A percentile compares a stretch with the other conserved stretches of the same genome.
Conservation (phyloP, 2,888 invertebrate genomes). For the Ophion obscuratus region DNA sequence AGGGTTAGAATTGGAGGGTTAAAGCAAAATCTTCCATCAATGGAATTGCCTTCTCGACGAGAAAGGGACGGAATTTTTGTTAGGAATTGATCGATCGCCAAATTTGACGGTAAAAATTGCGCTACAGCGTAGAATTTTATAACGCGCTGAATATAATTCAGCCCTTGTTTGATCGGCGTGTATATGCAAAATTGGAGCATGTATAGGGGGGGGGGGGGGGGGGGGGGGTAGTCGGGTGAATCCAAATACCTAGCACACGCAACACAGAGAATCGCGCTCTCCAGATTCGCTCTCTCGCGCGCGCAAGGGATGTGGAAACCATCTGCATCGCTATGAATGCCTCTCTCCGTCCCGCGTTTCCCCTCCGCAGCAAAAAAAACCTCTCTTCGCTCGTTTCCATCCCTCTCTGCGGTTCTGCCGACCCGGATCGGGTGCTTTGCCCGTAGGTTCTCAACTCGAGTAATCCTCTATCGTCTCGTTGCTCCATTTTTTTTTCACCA, state of each 20-base stretch:
- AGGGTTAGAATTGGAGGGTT: no score
- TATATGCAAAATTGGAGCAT: conserved; percentile 22
- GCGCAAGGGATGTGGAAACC: conserved; percentile 82
- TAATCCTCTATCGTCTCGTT: background rate
- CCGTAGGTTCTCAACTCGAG: conserved; percentile 79
- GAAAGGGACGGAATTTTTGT: background rate
- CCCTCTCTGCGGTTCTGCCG: conserved; percentile 77
- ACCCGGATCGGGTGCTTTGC: conserved; percentile 76
- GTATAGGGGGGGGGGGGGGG: background rate
- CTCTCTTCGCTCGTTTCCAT: conserved; percentile 79
- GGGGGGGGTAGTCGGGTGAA: conserved; percentile 5
- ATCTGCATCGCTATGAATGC: conserved; percentile 84
- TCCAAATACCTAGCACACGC: conserved; percentile 49
- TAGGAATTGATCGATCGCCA: background rate
- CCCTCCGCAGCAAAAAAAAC: conserved; percentile 68
- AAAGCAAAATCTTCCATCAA: no score
- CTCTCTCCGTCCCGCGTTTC: conserved; percentile 76
- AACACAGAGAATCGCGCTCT: conserved; percentile 48
- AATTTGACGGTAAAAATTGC: background rate
- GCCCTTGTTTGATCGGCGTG: conserved; percentile 42
- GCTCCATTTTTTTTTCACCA: background rate
- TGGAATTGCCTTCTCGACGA: no score
- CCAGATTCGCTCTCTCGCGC: conserved; percentile 48
- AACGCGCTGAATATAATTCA: background rate
- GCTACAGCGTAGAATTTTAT: background rate